Percentiles rank a stretch among this genome's conserved stretches.
Evolutionary conservation across 2,888 invertebrate genomes (phyloP).

Genomic region (Epistrophe grossulariae): DNA sequence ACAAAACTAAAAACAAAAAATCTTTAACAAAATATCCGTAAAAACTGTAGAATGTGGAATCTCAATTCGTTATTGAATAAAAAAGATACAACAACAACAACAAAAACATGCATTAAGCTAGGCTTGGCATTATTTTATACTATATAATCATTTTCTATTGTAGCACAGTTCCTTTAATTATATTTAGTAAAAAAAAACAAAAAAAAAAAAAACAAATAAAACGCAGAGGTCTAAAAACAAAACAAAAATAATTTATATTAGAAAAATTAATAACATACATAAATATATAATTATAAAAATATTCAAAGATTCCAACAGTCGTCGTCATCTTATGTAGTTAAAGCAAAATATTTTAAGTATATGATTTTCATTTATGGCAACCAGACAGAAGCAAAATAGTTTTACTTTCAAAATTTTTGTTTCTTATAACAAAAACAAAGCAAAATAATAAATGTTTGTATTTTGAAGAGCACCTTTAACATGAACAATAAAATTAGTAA

Average conservation of each 20-base stretch:
- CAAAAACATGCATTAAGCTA: constrained; percentile 42
- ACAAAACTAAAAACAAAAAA: constrained; percentile 63
- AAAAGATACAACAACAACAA: constrained; percentile 33
- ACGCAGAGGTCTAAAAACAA: constrained; percentile 29
- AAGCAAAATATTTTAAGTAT: constrained; percentile 51
- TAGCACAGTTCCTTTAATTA: constrained; percentile 71
- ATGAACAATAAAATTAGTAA: constrained; percentile 78
- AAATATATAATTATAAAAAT: constrained; percentile 67
- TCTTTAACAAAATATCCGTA: constrained; percentile 39
- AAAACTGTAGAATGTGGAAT: constrained; percentile 54
- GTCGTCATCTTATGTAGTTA: constrained; percentile 58
- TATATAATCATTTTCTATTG: constrained; percentile 69
- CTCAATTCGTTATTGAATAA: constrained; percentile 45
- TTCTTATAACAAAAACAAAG: constrained; percentile 61
- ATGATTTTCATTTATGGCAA: constrained; percentile 25
- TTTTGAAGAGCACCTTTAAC: constrained; percentile 79
- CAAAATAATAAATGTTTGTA: constrained; percentile 70
- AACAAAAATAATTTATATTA: constrained; percentile 64
- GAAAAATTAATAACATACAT: constrained; percentile 58
- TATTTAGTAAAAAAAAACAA: constrained; percentile 45
- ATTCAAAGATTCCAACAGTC: constrained; percentile 69
- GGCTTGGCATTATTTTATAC: constrained; percentile 65
- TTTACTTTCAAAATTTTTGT: constrained; percentile 47
- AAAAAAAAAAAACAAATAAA: constrained; percentile 33
- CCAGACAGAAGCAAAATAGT: constrained; percentile 32